Percentiles rank a stretch among this genome's conserved stretches.
Conservation (phyloP, 2,113 vertebrate species). For the Upupa epops region DNA sequence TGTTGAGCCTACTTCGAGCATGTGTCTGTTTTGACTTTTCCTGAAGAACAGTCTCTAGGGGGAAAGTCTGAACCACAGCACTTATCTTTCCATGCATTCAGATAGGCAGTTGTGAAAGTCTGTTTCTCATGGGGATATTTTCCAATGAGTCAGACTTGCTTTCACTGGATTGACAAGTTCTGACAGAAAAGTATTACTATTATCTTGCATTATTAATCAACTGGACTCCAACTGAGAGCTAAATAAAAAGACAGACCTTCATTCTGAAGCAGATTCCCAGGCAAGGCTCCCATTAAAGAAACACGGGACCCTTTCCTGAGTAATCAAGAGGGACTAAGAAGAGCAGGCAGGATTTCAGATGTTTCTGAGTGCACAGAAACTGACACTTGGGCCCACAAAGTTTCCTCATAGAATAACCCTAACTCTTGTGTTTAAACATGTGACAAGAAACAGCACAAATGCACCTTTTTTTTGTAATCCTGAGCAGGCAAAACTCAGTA, state of each 20-base stretch:
- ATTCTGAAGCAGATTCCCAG: background rate
- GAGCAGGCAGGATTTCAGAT: background rate
- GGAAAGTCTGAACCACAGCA: slow-evolving; percentile 1
- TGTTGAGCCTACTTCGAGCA: slow-evolving; percentile 1
- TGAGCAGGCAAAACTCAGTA: background rate
- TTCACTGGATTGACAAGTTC: slow-evolving; percentile 33
- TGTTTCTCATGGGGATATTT: slow-evolving; percentile 32
- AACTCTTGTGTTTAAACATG: background rate
- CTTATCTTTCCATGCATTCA: slow-evolving; percentile 5
- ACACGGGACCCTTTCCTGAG: background rate
- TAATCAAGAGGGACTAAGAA: background rate
- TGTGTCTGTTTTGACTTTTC: slow-evolving; percentile 57
- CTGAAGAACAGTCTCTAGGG: slow-evolving; percentile 50
- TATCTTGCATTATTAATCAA: slow-evolving; percentile 25
- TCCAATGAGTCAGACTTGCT: slow-evolving; percentile 52
- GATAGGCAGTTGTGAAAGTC: slow-evolving; percentile 49
- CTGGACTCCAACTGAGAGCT: background rate
- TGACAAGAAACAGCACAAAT: background rate
- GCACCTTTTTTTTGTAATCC: background rate
- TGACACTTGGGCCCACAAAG: background rate
- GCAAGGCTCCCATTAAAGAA: background rate
- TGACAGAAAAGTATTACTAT: slow-evolving; percentile 37
- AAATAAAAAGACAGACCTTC: slow-evolving; percentile 39
- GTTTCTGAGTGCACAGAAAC: background rate
- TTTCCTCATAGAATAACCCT: background rate